These are phyloP conservation scores for Calycopis cecrops DNA, from an alignment of 1,140 invertebrate genomes.

Conservation along the genomic window DNA sequence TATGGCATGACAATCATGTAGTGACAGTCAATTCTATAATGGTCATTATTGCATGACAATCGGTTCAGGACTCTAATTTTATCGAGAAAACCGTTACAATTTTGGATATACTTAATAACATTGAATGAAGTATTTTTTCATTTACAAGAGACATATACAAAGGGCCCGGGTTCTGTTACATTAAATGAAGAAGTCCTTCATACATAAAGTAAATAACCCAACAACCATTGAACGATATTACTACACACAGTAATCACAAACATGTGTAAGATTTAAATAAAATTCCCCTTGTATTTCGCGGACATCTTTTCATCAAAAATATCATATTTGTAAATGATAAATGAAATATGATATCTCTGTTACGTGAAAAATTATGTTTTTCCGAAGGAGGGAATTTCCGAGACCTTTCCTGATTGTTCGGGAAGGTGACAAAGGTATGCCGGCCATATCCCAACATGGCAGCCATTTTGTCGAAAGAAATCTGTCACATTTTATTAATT, in stretches of 20 bases:
- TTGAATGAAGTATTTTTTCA: too few species aligned
- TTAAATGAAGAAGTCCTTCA: too few species aligned
- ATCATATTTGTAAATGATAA: conserved; percentile 5
- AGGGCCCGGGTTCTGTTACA: too few species aligned
- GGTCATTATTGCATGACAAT: too few species aligned
- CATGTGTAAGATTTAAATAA: neutral
- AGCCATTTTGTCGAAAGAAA: conserved; percentile 10
- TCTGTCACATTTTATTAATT: conserved; percentile 10
- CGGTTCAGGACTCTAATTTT: too few species aligned
- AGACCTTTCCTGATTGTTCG: conserved; percentile 11
- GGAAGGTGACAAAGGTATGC: conserved; percentile 9
- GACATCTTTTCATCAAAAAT: conserved; percentile 3
- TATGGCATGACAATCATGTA: too few species aligned
- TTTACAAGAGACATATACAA: too few species aligned
- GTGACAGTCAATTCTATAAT: too few species aligned
- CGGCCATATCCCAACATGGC: neutral
- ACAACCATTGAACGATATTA: too few species aligned
- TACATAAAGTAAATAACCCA: too few species aligned
- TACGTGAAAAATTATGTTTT: conserved; percentile 10
- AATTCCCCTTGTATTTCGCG: neutral
- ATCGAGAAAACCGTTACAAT: too few species aligned
- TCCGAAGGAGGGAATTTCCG: conserved; percentile 1
- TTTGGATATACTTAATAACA: too few species aligned
- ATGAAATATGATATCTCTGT: conserved; percentile 8
- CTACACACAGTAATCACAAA: neutral